Conservation (phyloP, 2,113 vertebrate species). For the Pungitius pungitius region DNA sequence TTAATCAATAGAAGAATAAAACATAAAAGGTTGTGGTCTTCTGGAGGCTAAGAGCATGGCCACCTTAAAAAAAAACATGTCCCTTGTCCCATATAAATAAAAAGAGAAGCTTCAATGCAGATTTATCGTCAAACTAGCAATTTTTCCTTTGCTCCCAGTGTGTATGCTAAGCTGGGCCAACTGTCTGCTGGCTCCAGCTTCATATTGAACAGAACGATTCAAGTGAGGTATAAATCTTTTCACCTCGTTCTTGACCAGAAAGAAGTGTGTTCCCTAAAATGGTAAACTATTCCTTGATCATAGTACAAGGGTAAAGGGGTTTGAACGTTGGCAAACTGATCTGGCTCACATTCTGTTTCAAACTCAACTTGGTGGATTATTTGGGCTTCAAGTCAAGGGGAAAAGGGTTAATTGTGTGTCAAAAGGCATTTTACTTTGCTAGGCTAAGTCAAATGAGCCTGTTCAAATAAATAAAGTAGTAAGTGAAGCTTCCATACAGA, state of each 20-base stretch:
- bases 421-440: not conserved
- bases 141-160: not conserved
- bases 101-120: not conserved
- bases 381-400: not conserved
- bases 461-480: slow-evolving; percentile 4
- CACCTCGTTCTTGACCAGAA: not conserved
- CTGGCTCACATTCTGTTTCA: not conserved
- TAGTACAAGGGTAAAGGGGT: not conserved
- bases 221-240: not conserved
- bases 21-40: not conserved
- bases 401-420: not conserved
- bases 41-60: not conserved
- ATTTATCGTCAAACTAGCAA: not conserved
- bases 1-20: not conserved
- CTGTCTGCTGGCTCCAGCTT: not conserved
- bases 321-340: not conserved
- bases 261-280: not conserved
- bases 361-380: not conserved
- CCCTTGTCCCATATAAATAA: too few species aligned
- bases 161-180: slow-evolving; percentile 6
- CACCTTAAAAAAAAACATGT: not conserved
- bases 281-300: not conserved
- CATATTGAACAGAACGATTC: not conserved
- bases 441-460: not conserved
- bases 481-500: not conserved